Evolutionary conservation across 2,113 vertebrate genomes (phyloP), one percentile per base, ranked within the genome.

Genomic region (Phalacrocorax aristotelis): DNA sequence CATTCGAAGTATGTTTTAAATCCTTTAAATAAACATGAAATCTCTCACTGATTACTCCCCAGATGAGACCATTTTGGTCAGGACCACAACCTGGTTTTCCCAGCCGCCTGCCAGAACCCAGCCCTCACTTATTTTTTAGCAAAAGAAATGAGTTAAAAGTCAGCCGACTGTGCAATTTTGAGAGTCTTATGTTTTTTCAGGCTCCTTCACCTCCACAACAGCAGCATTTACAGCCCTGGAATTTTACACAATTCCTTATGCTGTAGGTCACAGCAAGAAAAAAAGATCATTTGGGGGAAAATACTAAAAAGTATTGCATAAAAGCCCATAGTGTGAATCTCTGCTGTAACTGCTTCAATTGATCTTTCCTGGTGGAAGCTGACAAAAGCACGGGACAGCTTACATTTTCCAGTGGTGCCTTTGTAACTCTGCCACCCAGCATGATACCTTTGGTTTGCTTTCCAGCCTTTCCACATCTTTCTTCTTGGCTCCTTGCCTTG

Each of bases 21-120:
- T 60, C 25, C 42, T 90, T 90, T 94, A 86, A 92, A 91, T 72
- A 96, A 89, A 95, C 69, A 84, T 58, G 34, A 89, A 95, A 80
- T 87, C n/a, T 87, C 42, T 61, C 46, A 60, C 48, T 61, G 92
- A 90, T 96, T 85, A 76, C 85, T 88, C 90, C 49, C 82, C 52
- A 71, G 80, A 82, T 5, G 6, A 91, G 30, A 80, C 5, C 1
- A 6, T 40, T 95, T 91, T 0, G 9, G 72, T 72, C 42, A 80
- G 51, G 68, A 87, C 11, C 54, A 85, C 4, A 20, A 81, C 65
- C 48, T 30, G 68, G 44, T 89, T 94, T 95, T 94, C 65, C 54
- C 75, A 94, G 62, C 54, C 3, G 13, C 61, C 49, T 85, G 44
- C 70, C 51, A 83, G 65, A 71, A 82, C 49, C 29, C 51, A 82